These are phyloP conservation scores for Leucoraja erinaceus DNA, from an alignment of 2,113 vertebrate species.

Conservation along the genomic window DNA sequence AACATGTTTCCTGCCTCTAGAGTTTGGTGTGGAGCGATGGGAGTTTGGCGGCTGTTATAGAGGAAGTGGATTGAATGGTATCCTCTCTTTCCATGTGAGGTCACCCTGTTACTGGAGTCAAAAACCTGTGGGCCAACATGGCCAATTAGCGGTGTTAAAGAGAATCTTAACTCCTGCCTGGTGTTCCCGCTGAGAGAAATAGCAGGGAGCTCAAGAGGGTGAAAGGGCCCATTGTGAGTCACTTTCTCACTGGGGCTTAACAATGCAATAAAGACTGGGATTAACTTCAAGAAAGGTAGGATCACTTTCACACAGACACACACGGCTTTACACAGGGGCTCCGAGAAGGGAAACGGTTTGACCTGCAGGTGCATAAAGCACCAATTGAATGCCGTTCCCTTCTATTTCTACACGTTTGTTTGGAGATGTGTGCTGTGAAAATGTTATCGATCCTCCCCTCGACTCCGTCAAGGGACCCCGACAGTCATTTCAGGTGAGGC, in stretches of 20 bases:
- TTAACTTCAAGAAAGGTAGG: background rate
- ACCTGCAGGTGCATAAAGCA: background rate
- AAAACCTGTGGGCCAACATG: background rate
- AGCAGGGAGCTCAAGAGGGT: background rate
- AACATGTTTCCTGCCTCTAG: no score
- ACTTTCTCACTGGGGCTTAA: background rate
- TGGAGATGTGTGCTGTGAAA: background rate
- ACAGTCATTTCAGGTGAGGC: no score
- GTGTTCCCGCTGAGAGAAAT: background rate
- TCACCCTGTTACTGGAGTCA: background rate
- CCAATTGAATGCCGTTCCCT: background rate
- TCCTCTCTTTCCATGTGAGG: background rate
- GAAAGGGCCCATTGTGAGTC: background rate
- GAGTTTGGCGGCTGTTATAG: background rate
- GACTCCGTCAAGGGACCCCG: no score
- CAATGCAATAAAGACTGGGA: background rate
- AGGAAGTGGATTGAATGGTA: background rate
- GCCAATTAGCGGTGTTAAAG: background rate
- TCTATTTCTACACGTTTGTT: background rate
- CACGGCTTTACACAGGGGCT: background rate
- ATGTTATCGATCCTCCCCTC: no score
- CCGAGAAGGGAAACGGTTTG: background rate
- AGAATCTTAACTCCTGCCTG: background rate
- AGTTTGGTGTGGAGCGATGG: no score
- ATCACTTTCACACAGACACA: background rate